These are phyloP conservation scores for Andinoacara biseriatus DNA, from an alignment of 2,113 vertebrate species.

Conservation along the genomic window DNA sequence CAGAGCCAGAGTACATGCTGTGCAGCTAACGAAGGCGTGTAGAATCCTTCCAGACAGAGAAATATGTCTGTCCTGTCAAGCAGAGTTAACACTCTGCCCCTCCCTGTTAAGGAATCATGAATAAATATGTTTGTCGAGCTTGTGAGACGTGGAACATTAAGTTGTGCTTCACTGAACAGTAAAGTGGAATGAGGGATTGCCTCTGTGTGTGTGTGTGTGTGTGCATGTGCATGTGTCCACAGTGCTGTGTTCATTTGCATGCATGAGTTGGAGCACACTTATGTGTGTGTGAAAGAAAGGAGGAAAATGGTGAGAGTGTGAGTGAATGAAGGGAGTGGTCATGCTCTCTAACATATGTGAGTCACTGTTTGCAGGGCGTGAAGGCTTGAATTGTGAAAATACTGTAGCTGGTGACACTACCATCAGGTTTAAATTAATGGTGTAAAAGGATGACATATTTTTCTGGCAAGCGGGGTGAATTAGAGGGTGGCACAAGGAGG, in stretches of 20 bases:
- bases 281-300: slow-evolving; percentile 30
- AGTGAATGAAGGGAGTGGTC: slow-evolving; percentile 57
- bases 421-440: background rate
- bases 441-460: background rate
- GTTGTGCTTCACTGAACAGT: slow-evolving; percentile 56
- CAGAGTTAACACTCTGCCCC: slow-evolving; percentile 40
- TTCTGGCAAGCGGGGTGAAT: background rate
- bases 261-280: slow-evolving; percentile 1
- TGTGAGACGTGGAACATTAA: slow-evolving; percentile 48
- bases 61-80: slow-evolving; percentile 60
- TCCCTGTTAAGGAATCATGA: slow-evolving; percentile 62
- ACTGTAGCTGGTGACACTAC: slow-evolving; percentile 3
- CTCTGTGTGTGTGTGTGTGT: background rate
- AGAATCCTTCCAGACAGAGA: slow-evolving; percentile 56
- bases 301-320: slow-evolving; percentile 9
- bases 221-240: background rate
- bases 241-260: slow-evolving; percentile 41
- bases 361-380: slow-evolving; percentile 60
- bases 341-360: slow-evolving; percentile 21
- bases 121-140: slow-evolving; percentile 67
- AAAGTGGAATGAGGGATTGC: slow-evolving; percentile 44
- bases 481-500: background rate
- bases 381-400: slow-evolving; percentile 25
- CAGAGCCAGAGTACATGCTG: slow-evolving; percentile 31
- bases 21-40: slow-evolving; percentile 27